These are phyloP conservation scores for Prunella strophiata DNA, from an alignment of 2,797 vertebrate species.

Conservation along the genomic window DNA sequence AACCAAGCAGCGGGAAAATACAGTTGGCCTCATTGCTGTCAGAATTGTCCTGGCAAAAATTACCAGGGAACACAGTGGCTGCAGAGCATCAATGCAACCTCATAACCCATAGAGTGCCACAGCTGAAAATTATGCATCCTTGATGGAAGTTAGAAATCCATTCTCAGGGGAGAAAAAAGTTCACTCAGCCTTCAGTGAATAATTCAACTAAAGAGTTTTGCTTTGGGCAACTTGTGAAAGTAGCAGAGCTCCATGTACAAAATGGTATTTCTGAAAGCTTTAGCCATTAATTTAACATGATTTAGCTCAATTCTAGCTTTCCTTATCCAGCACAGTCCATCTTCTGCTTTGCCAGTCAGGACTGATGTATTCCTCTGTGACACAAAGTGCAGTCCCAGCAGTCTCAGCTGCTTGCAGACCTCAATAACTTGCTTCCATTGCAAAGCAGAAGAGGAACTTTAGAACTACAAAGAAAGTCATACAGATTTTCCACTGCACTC, in stretches of 20 bases:
- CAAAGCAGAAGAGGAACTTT: conserved; percentile 1
- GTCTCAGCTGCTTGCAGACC: background rate
- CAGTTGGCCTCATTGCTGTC: background rate
- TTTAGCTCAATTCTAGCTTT: background rate
- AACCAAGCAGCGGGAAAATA: background rate
- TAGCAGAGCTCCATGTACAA: conserved; percentile 24
- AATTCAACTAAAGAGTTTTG: conserved; percentile 56
- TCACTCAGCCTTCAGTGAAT: conserved; percentile 38
- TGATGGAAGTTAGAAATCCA: background rate
- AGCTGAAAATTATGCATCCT: background rate
- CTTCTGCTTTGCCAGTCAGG: conserved; percentile 13
- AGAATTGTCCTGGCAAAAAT: background rate
- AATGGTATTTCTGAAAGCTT: conserved; percentile 55
- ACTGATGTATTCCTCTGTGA: conserved; percentile 18
- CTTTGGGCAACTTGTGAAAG: conserved; percentile 48
- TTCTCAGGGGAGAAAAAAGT: background rate
- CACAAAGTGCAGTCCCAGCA: background rate
- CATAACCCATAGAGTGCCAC: background rate
- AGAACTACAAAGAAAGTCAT: background rate
- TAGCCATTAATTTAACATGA: conserved; percentile 57
- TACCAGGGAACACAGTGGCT: background rate
- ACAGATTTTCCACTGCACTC: background rate
- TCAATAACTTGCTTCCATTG: background rate
- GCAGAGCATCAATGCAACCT: background rate
- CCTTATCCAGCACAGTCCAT: background rate